These are phyloP conservation scores for Ctenomys sociabilis DNA, from an alignment of 2,113 vertebrate species.

Conservation along the genomic window DNA sequence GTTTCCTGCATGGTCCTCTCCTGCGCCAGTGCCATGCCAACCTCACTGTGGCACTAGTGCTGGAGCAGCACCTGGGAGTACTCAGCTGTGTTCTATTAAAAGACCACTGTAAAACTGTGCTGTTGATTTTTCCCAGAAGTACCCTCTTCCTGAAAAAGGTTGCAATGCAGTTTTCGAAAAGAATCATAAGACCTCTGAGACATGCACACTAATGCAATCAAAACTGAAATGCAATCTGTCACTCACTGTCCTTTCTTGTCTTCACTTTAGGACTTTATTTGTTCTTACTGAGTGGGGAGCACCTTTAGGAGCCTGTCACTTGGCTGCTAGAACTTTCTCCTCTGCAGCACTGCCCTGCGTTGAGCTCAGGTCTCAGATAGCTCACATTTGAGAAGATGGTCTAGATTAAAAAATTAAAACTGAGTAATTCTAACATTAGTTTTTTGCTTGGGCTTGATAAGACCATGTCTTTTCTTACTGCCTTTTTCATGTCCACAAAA, in stretches of 20 bases:
- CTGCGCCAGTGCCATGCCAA: too few species aligned
- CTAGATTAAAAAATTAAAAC: not conserved
- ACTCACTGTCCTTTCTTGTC: not conserved
- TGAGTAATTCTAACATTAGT: constrained; percentile 53
- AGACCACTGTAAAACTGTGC: not conserved
- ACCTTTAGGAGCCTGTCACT: not conserved
- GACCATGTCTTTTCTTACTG: not conserved
- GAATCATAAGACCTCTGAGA: not conserved
- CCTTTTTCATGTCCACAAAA: not conserved
- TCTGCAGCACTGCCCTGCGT: not conserved
- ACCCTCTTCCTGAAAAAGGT: not conserved
- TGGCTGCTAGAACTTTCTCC: not conserved
- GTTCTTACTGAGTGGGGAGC: not conserved
- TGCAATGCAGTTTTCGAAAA: not conserved
- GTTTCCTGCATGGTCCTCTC: not conserved
- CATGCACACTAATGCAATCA: not conserved
- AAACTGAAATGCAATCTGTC: not conserved
- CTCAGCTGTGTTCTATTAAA: not conserved
- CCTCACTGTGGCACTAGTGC: not conserved
- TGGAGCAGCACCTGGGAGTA: not conserved
- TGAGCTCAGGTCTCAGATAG: not conserved
- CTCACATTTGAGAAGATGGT: not conserved
- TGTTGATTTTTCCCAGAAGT: not conserved
- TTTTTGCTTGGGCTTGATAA: constrained; percentile 29
- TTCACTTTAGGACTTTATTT: not conserved